Conservation (phyloP, 1,140 invertebrate genomes). For the Drosophila busckii region DNA sequence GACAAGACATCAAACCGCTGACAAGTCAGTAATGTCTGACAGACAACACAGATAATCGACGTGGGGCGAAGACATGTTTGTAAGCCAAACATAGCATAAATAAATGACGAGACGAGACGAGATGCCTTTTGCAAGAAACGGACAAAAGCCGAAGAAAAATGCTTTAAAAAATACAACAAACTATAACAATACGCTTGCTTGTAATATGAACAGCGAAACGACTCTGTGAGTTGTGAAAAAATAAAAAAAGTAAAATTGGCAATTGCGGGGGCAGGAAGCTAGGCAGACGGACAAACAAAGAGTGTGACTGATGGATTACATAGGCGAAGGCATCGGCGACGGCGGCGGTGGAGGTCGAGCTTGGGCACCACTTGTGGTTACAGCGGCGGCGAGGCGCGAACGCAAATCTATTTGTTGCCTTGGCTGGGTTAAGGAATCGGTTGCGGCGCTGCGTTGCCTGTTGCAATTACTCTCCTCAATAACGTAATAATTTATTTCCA, state of each 20-base stretch:
- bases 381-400: constrained; percentile 23
- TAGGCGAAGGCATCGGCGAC: constrained; percentile 21
- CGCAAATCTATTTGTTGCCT: constrained; percentile 50
- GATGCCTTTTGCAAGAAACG: not conserved
- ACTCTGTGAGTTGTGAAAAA: constrained; percentile 33
- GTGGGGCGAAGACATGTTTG: no score
- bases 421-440: constrained; percentile 50
- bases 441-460: constrained; percentile 43
- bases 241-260: no score
- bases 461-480: constrained; percentile 67
- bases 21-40: no score
- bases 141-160: not conserved
- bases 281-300: constrained; percentile 36
- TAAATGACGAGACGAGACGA: no score
- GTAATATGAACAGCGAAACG: constrained; percentile 34
- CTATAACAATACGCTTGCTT: constrained; percentile 17
- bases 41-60: no score
- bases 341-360: not conserved
- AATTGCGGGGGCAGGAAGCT: constrained; percentile 37
- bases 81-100: no score
- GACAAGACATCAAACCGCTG: no score
- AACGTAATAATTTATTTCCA: constrained; percentile 62
- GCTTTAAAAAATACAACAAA: no score
- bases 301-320: constrained; percentile 56
- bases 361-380: constrained; percentile 9